phyloP scores from a whole-genome alignment of 2,888 invertebrate genomes.

The Platycnemis pennipes region DNA sequence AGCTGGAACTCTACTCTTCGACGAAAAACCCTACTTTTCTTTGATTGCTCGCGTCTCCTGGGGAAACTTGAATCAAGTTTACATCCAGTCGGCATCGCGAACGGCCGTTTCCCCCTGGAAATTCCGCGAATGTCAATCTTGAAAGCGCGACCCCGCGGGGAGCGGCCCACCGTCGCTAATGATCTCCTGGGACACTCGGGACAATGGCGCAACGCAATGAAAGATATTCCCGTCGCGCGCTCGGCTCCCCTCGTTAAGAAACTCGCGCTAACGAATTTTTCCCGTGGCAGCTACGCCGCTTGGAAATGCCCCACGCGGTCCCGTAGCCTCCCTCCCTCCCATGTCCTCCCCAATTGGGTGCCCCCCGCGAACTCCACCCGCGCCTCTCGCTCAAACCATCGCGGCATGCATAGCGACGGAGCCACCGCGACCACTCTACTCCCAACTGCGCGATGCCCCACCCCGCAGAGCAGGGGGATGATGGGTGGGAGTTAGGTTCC shows the following conservation, averaged over 20 bases:
- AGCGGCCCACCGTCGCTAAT: not conserved
- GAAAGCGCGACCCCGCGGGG: not conserved
- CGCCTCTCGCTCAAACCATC: not conserved
- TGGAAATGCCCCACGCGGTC: not conserved
- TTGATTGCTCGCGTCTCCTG: not conserved
- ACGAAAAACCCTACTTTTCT: not conserved
- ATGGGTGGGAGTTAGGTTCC: too few species aligned
- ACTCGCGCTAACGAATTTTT: not conserved
- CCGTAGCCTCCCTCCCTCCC: not conserved
- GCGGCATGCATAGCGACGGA: not conserved
- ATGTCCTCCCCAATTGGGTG: too few species aligned
- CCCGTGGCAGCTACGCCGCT: not conserved
- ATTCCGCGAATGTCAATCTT: slow-evolving; percentile 23
- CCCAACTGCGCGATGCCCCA: not conserved
- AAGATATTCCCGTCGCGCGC: slow-evolving; percentile 24
- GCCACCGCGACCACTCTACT: not conserved
- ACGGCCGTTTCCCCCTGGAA: not conserved
- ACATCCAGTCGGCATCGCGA: not conserved
- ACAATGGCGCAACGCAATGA: slow-evolving; percentile 12
- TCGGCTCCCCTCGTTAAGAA: not conserved
- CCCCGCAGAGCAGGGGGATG: not conserved
- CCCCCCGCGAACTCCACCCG: not conserved
- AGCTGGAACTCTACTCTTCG: not conserved
- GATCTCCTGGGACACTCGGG: not conserved
- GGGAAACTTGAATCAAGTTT: not conserved